Base-by-base conservation (phyloP, 2,113 vertebrate species). In the Sciurus niger region DNA sequence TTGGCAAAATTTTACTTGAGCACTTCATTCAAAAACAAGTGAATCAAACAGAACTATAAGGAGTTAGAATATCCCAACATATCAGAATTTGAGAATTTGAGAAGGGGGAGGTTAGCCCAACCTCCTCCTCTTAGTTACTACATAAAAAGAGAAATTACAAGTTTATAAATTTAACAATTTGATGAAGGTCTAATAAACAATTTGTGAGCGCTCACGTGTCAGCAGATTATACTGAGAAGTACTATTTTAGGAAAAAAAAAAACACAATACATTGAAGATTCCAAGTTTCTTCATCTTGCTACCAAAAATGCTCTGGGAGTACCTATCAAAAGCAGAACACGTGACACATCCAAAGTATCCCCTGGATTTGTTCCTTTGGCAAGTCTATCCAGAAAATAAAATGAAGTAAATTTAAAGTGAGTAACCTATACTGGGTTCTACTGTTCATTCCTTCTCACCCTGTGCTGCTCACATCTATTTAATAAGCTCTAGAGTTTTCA, bases 311-410 rank as follows among this genome's bases (percentile, higher is more conserved):
- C n/a, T 85, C 30, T 90, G 17, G 73, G 40, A 76, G 16, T 65
- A 53, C 51, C 34, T 92, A 6, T 83, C 78, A 93, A 93, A 94
- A 73, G 53, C 34, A 92, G 55, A 85, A 82, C 28, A 76, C 12
- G 63, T 3, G 6, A 46, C 6, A 73, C 20, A 63, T 87, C n/a
- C 74, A 34, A 93, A 30, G 32, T 90, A 87, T 18, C 22, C 48
- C 74, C 9, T 55, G 13, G 8, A 79, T 55, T 68, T 88, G 20
- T 73, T 68, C 43, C 93, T 63, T 63, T 82, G 72, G 68, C 72
- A 65, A 68, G 40, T 32, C 65, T 80, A n/a, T 20, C 65, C 51
- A 95, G 70, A 95, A 94, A 96, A 84, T 68, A 48, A 96, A 90
- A 87, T 37, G 46, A 92, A 0, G 2, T 24, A 80, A 32, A 70